phyloP scores from a whole-genome alignment of 2,888 invertebrate species.

The Cepaea hortensis region DNA sequence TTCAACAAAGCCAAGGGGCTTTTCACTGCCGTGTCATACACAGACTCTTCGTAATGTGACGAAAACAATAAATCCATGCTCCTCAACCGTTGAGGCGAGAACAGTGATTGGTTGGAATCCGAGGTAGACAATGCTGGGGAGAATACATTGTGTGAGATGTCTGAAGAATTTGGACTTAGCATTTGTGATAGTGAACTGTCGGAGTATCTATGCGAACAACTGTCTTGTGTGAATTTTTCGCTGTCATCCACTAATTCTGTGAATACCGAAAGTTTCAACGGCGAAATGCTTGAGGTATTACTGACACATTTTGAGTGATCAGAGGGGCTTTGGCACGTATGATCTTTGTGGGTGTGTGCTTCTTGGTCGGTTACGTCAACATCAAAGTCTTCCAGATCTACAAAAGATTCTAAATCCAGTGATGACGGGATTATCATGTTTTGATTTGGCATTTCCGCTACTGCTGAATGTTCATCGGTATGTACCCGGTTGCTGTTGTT shows the following conservation, averaged over 20 bases:
- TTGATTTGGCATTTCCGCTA: background rate
- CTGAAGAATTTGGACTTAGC: background rate
- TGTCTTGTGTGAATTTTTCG: background rate
- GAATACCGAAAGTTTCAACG: constrained; percentile 3
- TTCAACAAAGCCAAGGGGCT: constrained; percentile 23
- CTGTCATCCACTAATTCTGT: background rate
- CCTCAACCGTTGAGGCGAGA: background rate
- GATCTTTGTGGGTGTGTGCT: background rate
- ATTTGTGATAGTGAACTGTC: background rate
- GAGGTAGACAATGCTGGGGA: background rate
- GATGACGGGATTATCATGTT: background rate
- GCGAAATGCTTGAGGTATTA: background rate
- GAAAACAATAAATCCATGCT: background rate
- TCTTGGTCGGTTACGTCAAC: background rate
- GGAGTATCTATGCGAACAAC: background rate
- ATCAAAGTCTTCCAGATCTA: constrained; percentile 18
- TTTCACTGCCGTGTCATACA: background rate
- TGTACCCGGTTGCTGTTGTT: background rate
- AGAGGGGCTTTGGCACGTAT: background rate
- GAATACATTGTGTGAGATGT: background rate
- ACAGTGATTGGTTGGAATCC: background rate
- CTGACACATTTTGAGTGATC: background rate
- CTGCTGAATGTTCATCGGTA: background rate
- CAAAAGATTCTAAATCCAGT: constrained; percentile 26
- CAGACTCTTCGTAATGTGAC: constrained; percentile 4